Percentiles rank a stretch among this genome's conserved stretches.
Evolutionary conservation across 2,113 vertebrate species (phyloP).

Genomic region (Gallinago media): DNA sequence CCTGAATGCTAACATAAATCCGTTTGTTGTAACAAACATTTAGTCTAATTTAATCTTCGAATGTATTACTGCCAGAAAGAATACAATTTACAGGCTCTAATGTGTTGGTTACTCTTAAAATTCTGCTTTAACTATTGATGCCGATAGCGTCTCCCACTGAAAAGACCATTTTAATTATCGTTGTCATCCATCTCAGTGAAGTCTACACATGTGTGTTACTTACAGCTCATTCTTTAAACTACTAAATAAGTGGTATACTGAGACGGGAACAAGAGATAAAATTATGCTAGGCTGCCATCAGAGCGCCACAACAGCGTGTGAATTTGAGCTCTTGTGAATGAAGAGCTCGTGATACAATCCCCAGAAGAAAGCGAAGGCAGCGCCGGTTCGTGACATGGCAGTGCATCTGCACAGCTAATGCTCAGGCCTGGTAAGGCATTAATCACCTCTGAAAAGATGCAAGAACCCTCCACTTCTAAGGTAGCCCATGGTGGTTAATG

Average conservation of each 20-base stretch:
- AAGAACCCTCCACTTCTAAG: not conserved
- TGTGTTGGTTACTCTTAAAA: conserved; percentile 60
- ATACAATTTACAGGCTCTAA: conserved; percentile 70
- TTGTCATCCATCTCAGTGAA: conserved; percentile 61
- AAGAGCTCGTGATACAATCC: not conserved
- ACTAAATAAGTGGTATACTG: conserved; percentile 28
- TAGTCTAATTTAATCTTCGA: conserved; percentile 75
- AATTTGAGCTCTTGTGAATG: conserved; percentile 1
- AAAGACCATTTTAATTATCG: conserved; percentile 69
- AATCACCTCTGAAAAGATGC: not conserved
- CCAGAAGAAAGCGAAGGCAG: not conserved
- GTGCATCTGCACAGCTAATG: not conserved
- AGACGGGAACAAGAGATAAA: not conserved
- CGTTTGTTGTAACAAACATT: conserved; percentile 75
- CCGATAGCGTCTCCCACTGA: conserved; percentile 29
- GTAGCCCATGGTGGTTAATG: not conserved
- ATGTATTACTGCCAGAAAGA: conserved; percentile 75
- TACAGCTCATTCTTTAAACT: conserved; percentile 38
- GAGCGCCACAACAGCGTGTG: not conserved
- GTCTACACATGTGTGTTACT: not conserved
- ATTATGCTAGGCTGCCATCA: not conserved
- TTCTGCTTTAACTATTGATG: conserved; percentile 61
- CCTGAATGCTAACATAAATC: conserved; percentile 70
- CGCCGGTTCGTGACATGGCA: not conserved
- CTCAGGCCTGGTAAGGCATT: not conserved